These are phyloP conservation scores for Agrilus mali DNA, from an alignment of 2,888 invertebrate genomes.

Conservation along the genomic window DNA sequence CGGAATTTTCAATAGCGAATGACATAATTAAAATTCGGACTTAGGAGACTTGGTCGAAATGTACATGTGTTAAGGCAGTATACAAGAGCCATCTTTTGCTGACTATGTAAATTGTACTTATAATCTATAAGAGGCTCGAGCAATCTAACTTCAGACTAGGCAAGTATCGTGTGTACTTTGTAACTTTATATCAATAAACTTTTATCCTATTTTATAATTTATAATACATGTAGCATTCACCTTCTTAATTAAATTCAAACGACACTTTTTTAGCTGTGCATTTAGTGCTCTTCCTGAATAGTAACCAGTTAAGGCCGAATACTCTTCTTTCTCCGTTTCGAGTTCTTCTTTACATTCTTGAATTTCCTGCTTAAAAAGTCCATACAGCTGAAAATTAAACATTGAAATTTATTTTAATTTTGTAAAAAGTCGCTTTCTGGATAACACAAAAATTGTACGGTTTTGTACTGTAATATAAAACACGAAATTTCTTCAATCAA, in stretches of 20 bases:
- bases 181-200: too few species aligned
- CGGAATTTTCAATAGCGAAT: background rate
- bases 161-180: too few species aligned
- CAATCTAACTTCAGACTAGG: too few species aligned
- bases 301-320: conserved; percentile 55
- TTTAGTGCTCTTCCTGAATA: conserved; percentile 61
- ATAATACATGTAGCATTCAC: too few species aligned
- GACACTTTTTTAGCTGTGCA: conserved; percentile 52
- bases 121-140: too few species aligned
- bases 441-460: background rate
- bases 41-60: too few species aligned
- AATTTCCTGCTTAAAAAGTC: conserved; percentile 63
- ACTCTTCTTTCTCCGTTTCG: conserved; percentile 44
- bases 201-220: too few species aligned
- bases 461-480: background rate
- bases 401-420: background rate
- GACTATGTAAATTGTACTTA: too few species aligned
- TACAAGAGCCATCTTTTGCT: too few species aligned
- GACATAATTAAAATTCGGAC: background rate
- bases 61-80: too few species aligned
- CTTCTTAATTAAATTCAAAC: conserved; percentile 46
- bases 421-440: too few species aligned
- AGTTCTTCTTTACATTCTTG: conserved; percentile 59
- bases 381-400: conserved; percentile 45
- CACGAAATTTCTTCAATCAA: too few species aligned